These are phyloP conservation scores for Tapirus indicus DNA, from an alignment of 2,797 vertebrate genomes.

Conservation along the genomic window DNA sequence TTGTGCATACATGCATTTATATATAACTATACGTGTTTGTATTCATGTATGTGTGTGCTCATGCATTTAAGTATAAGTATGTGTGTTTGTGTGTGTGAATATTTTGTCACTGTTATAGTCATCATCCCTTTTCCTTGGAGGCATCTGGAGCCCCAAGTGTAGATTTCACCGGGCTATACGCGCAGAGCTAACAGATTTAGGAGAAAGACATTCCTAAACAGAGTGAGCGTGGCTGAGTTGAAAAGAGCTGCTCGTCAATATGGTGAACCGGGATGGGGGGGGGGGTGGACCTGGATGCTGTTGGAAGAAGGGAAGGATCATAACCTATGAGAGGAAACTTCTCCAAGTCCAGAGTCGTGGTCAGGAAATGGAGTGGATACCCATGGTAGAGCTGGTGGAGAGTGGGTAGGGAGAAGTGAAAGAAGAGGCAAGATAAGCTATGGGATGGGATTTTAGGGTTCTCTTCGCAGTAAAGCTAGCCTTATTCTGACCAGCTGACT, in stretches of 20 bases:
- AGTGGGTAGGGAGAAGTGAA: not conserved
- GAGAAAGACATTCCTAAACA: not conserved
- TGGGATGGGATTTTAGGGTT: no score
- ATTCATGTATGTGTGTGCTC: not conserved
- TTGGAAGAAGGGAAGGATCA: not conserved
- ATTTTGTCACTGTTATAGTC: not conserved
- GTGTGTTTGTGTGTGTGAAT: not conserved
- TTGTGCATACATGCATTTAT: not conserved
- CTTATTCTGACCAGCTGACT: not conserved
- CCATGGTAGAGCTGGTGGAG: not conserved
- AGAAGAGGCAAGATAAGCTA: not conserved
- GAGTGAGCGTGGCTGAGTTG: not conserved
- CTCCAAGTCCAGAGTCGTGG: not conserved
- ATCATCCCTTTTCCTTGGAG: not conserved
- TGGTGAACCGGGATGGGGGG: not conserved
- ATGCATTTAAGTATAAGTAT: not conserved
- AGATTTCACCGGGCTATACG: not conserved
- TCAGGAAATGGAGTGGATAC: not conserved
- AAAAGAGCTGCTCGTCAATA: not conserved
- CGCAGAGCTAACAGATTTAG: not conserved
- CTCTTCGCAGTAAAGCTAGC: not conserved
- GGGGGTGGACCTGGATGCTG: rapidly evolving
- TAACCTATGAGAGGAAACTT: not conserved
- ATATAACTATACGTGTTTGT: not conserved
- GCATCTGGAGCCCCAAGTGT: not conserved